A percentile compares a stretch with the other conserved stretches of the same genome.
Conservation (phyloP, 2,888 invertebrate genomes). For the Anthophora plumipes region DNA sequence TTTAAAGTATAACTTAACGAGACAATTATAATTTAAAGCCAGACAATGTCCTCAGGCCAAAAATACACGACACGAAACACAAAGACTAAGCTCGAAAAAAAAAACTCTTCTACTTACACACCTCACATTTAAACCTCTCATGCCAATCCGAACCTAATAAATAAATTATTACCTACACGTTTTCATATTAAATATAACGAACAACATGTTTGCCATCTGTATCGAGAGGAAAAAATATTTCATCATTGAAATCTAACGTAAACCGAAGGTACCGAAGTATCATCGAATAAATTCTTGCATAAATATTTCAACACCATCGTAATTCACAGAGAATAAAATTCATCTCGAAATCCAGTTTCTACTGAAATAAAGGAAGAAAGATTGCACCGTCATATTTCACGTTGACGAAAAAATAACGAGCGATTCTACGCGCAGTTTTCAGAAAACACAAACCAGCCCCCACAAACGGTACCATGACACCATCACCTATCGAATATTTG, state of each 20-base stretch:
- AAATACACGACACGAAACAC: slow-evolving; percentile 14
- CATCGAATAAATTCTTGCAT: no score
- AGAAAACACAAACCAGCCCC: not conserved
- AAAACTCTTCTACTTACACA: not conserved
- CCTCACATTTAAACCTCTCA: not conserved
- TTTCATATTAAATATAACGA: no score
- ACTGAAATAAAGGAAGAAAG: not conserved
- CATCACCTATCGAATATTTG: slow-evolving; percentile 3
- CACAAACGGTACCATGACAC: not conserved
- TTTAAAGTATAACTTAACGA: slow-evolving; percentile 10
- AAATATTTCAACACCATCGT: not conserved
- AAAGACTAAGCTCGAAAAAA: not conserved
- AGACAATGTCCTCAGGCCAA: not conserved
- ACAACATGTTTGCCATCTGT: no score
- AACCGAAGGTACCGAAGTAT: no score
- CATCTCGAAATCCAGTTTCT: not conserved
- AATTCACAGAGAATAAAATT: not conserved
- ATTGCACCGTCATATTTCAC: no score
- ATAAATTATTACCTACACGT: not conserved
- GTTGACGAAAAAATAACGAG: not conserved
- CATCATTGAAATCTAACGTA: no score
- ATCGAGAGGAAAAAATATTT: no score
- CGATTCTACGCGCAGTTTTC: not conserved
- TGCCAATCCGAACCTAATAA: not conserved
- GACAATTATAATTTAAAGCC: slow-evolving; percentile 16